Conservation (phyloP, 30 jellyfish, hydroid and myxozoan genomes). For the Haliclystus octoradiatus region DNA sequence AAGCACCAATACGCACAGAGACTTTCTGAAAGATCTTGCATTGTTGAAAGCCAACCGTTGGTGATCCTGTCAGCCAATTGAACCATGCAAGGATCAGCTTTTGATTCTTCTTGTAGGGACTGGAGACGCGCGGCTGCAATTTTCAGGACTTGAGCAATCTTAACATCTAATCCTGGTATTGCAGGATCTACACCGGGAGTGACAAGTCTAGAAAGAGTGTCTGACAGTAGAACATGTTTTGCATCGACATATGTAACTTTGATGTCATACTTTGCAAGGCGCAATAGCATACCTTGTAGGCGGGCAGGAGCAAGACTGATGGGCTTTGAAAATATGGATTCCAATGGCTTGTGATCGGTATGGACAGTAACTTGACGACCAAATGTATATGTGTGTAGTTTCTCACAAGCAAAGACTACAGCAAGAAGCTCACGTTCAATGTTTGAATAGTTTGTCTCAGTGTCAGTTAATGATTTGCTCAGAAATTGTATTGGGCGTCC, state of each 20-base stretch:
- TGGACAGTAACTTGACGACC: not conserved
- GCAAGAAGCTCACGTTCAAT: conserved; percentile 1
- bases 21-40: not conserved
- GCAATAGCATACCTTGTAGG: conserved; percentile 4
- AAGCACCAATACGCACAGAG: not conserved
- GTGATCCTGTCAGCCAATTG: not conserved
- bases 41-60: conserved; percentile 1
- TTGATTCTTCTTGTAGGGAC: not conserved
- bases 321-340: conserved; percentile 6
- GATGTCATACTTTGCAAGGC: conserved; percentile 3
- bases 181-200: conserved; percentile 8
- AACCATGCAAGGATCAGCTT: not conserved
- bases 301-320: conserved; percentile 15
- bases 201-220: conserved; percentile 15
- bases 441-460: not conserved
- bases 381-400: not conserved
- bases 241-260: conserved; percentile 4
- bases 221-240: conserved; percentile 4
- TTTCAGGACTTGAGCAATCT: conserved; percentile 8
- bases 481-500: conserved; percentile 1
- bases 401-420: conserved; percentile 3
- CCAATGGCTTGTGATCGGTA: conserved; percentile 3
- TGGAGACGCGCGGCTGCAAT: conserved; percentile 3
- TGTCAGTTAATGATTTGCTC: not conserved
- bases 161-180: conserved; percentile 14